Conservation (phyloP, 2,113 vertebrate genomes). For the Pangasianodon gigas region DNA sequence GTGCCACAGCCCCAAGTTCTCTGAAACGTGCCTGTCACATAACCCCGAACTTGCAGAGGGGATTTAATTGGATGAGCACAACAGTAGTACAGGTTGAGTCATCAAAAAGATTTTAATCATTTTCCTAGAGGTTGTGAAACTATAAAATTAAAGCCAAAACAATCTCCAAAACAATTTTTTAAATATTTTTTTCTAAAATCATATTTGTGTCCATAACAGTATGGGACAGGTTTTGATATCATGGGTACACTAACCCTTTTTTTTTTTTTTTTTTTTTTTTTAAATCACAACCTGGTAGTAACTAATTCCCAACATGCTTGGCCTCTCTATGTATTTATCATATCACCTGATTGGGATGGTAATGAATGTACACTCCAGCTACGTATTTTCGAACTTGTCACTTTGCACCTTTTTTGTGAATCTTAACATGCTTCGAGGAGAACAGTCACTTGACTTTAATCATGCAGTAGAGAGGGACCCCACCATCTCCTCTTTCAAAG, state of each 20-base stretch:
- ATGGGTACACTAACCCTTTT: neutral
- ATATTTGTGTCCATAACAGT: neutral
- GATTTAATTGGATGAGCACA: neutral
- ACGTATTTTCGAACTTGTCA: neutral
- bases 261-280: too few species aligned
- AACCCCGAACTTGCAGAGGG: neutral
- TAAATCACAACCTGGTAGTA: neutral
- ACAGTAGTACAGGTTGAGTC: neutral
- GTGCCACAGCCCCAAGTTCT: neutral
- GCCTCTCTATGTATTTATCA: neutral
- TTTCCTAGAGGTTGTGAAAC: neutral
- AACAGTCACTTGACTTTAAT: neutral
- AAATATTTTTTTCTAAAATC: neutral
- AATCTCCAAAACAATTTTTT: neutral
- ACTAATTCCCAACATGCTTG: neutral
- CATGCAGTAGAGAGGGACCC: neutral
- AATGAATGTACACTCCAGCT: neutral
- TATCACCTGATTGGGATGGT: neutral
- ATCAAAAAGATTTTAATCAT: neutral
- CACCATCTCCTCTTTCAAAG: neutral
- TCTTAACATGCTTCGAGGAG: neutral
- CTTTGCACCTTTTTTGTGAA: neutral
- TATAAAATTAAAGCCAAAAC: neutral
- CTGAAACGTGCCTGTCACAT: neutral
- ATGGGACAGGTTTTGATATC: neutral